Conservation (phyloP, 2,113 vertebrate species). For the Apus apus region DNA sequence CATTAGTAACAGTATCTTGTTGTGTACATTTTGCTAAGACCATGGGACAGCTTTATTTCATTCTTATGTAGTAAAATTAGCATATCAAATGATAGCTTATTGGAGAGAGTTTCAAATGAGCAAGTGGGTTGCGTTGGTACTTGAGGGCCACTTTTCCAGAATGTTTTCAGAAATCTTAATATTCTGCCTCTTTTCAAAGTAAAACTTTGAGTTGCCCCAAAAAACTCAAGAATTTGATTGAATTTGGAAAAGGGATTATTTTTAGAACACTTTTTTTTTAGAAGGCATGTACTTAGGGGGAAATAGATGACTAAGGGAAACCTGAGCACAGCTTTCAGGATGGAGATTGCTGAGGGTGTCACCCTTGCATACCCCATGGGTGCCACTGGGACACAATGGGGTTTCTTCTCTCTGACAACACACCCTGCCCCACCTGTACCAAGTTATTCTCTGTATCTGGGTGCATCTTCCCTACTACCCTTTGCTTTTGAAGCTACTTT, state of each 20-base stretch:
- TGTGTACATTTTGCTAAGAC: background rate
- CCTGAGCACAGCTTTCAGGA: background rate
- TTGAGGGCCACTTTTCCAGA: background rate
- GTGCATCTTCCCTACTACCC: background rate
- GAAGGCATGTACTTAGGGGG: background rate
- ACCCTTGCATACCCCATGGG: fast-evolving
- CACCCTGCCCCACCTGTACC: no score
- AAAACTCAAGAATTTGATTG: background rate
- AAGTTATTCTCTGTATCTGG: background rate
- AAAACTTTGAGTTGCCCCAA: background rate
- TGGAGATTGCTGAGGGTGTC: background rate
- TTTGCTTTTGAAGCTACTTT: background rate
- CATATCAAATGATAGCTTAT: background rate
- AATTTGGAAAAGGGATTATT: background rate
- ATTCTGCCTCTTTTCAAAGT: background rate
- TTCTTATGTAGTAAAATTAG: background rate
- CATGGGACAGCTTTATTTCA: background rate
- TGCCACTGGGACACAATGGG: background rate
- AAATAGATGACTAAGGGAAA: background rate
- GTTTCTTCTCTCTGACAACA: background rate
- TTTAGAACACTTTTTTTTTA: background rate
- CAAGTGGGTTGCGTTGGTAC: background rate
- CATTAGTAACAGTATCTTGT: background rate
- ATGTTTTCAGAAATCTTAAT: background rate
- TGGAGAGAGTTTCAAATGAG: background rate